Conservation (phyloP, 2,888 invertebrate species). For the Tiphia femorata region DNA sequence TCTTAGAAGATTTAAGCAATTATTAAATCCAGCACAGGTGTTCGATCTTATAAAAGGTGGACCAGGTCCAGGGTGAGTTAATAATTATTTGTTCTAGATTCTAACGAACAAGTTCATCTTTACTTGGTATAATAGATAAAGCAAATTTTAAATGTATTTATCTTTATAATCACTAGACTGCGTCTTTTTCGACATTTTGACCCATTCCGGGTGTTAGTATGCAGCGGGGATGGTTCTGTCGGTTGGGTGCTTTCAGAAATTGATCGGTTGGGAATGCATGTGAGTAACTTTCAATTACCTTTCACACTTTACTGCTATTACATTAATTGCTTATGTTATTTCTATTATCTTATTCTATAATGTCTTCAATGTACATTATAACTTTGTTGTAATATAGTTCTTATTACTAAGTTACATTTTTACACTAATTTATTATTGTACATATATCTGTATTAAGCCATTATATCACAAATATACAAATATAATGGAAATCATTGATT, state of each 20-base stretch:
- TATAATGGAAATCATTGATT: too few relatives aligned
- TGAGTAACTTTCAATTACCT: constrained; percentile 71
- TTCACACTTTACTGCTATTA: background rate
- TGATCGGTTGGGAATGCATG: constrained; percentile 94
- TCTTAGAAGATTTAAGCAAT: constrained; percentile 92
- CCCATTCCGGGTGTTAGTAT: constrained; percentile 94
- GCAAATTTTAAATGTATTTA: constrained; percentile 3
- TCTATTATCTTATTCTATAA: too few relatives aligned
- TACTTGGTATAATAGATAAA: too few relatives aligned
- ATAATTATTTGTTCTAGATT: too few relatives aligned
- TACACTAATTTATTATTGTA: too few relatives aligned
- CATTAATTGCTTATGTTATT: constrained; percentile 22
- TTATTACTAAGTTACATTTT: too few relatives aligned
- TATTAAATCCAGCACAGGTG: constrained; percentile 97
- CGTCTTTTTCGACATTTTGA: constrained; percentile 94
- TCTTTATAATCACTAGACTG: constrained; percentile 70
- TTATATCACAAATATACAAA: too few relatives aligned
- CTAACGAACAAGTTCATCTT: too few relatives aligned
- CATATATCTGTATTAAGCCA: too few relatives aligned
- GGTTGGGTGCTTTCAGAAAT: constrained; percentile 98
- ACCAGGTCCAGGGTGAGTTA: constrained; percentile 85
- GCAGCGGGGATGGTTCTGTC: constrained; percentile 97
- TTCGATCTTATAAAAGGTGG: constrained; percentile 93
- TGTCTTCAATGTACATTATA: too few relatives aligned
- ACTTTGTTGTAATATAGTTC: too few relatives aligned